These are phyloP conservation scores for Bombus ignitus DNA, from an alignment of 1,140 invertebrate species.

Conservation along the genomic window DNA sequence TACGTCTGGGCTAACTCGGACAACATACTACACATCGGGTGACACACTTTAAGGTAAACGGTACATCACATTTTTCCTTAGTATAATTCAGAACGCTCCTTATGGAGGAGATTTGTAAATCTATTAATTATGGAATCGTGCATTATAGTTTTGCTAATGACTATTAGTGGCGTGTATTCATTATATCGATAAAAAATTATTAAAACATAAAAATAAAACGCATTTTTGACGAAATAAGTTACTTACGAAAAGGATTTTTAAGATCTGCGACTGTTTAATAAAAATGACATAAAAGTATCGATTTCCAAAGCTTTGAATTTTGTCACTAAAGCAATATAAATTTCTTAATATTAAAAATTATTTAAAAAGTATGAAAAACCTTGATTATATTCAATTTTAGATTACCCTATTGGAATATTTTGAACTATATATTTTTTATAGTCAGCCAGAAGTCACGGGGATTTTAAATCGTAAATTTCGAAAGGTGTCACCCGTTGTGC, in stretches of 20 bases:
- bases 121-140: background rate
- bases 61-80: conserved; percentile 20
- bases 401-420: background rate
- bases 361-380: background rate
- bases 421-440: background rate
- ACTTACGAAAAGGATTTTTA: no score
- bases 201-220: background rate
- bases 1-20: conserved; percentile 68
- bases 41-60: conserved; percentile 59
- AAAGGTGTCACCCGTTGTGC: conserved; percentile 60
- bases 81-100: background rate
- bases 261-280: background rate
- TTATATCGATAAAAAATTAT: background rate
- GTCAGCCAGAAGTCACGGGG: no score
- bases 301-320: background rate
- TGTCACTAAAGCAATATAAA: background rate
- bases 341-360: background rate
- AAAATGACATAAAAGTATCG: background rate
- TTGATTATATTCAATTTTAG: background rate
- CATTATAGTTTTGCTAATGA: background rate
- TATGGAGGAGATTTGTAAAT: background rate
- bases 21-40: conserved; percentile 68
- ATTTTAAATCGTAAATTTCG: background rate
- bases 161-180: background rate
- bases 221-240: background rate